Evolutionary conservation across 2,113 vertebrate genomes (phyloP).

Genomic region (Dasypus novemcinctus): DNA sequence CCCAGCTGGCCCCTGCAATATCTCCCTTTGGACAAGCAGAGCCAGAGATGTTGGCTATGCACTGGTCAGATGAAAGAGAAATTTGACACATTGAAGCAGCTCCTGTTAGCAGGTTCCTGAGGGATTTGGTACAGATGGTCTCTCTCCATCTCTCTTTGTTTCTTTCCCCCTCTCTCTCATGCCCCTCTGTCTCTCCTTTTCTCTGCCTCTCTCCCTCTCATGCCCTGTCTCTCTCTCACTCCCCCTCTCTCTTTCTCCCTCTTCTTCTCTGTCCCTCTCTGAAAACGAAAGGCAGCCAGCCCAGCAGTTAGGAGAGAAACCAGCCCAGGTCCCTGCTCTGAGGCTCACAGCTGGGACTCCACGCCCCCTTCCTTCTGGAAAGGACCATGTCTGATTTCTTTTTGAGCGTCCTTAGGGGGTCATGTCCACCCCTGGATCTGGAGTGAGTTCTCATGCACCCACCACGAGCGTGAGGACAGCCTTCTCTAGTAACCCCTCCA

Average conservation of each 20-base stretch:
- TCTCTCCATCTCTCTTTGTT: no score
- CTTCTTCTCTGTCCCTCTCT: background rate
- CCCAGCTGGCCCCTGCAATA: no score
- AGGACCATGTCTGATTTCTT: accelerated
- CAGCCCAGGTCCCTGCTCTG: background rate
- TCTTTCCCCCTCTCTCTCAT: no score
- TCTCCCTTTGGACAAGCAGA: background rate
- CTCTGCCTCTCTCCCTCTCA: no score
- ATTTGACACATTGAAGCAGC: background rate
- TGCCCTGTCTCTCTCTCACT: no score
- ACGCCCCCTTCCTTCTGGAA: background rate
- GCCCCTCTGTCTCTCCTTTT: no score
- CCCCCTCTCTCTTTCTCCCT: no score
- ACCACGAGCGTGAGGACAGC: background rate
- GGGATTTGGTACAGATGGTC: accelerated
- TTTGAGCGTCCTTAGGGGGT: no score
- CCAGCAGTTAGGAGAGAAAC: background rate
- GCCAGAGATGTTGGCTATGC: background rate
- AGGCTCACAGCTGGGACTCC: accelerated
- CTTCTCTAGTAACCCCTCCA: background rate
- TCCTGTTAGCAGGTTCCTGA: background rate
- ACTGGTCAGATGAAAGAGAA: background rate
- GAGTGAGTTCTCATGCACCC: accelerated
- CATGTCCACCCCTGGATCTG: accelerated
- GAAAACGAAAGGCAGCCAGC: background rate